Evolutionary conservation across 2,797 vertebrate genomes (phyloP), one percentile per base, ranked within the genome.

Genomic region (Dromococcyx pavoninus): DNA sequence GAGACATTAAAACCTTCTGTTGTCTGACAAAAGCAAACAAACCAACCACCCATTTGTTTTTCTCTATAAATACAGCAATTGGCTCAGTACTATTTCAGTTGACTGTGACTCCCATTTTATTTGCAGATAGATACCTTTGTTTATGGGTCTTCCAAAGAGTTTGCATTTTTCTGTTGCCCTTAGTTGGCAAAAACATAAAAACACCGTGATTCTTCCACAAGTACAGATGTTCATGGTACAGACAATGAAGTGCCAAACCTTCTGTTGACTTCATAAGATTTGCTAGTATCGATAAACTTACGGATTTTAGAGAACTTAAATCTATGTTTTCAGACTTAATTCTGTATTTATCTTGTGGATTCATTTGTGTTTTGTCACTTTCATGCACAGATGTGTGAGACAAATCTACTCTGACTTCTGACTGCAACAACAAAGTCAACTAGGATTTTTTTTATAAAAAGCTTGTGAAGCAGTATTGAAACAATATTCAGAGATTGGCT

Each of bases 1-100:
- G 75, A 66, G 62, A 75, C 89, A 91, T 91, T 93, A 96, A 95
- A 95, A 94, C 64, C 86, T 91, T 94, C 60, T 86, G 50, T 76
- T 91, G n/a, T 41, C 60, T 93, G 85, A 82, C 51, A 89, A 87
- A 96, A 85, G n/a, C 46, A 74, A 87, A 73, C 28, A 9, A 88
- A 32, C 17, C 56, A 75, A 46, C 30, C 39, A 44, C 32, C 66
- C 61, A 86, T 89, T 84, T 92, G 24, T 67, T 37, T 94, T 96
- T 91, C 60, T 93, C 86, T 73, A 67, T 74, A 91, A 95, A 83
- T 56, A 78, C n/a, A 79, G 13, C 25, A 56, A 84, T 72, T 17
- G 13, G 6, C 19, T 81, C 48, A n/a, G 33, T 66, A n/a, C 27
- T 81, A 4, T 81, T 91, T 28, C 28, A 24, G 13, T 46, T 82